Percentiles rank a stretch among this genome's conserved stretches.
Conservation (phyloP, 1,140 invertebrate species). For the Diorhabda elongata region DNA sequence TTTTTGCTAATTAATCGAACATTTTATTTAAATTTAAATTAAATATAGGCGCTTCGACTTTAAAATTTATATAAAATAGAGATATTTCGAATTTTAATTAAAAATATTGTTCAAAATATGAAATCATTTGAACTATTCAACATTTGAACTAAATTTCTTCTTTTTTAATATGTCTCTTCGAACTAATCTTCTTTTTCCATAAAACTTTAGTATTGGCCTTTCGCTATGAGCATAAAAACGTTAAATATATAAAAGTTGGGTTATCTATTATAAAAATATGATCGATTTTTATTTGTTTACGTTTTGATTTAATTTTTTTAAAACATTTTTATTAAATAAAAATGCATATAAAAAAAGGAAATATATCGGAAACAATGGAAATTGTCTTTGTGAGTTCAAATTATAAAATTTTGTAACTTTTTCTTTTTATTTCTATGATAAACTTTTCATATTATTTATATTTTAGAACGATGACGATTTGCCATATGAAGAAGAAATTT, state of each 20-base stretch:
- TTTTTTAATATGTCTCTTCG: too few species aligned
- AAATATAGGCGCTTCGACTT: background rate
- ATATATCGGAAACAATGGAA: slow-evolving; percentile 43
- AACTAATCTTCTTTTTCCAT: too few species aligned
- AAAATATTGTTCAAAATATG: too few species aligned
- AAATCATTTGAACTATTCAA: too few species aligned
- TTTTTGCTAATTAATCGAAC: background rate
- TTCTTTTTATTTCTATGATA: slow-evolving; percentile 6
- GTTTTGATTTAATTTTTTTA: background rate
- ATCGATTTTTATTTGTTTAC: background rate
- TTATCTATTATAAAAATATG: too few species aligned
- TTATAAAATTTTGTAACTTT: background rate
- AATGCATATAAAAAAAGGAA: slow-evolving; percentile 54
- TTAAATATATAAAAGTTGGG: too few species aligned
- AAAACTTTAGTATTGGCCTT: too few species aligned
- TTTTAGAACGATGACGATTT: slow-evolving; percentile 75
- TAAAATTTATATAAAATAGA: too few species aligned
- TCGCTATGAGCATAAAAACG: too few species aligned
- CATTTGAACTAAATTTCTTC: too few species aligned
- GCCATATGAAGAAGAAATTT: slow-evolving; percentile 96
- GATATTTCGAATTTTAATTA: too few species aligned
- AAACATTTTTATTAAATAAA: background rate
- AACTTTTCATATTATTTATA: slow-evolving; percentile 15
- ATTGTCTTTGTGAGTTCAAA: slow-evolving; percentile 32
- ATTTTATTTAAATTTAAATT: background rate